Evolutionary conservation across 2,797 vertebrate species (phyloP), one percentile per base, ranked within the genome.

Genomic region (Sebastes trivittatus): DNA sequence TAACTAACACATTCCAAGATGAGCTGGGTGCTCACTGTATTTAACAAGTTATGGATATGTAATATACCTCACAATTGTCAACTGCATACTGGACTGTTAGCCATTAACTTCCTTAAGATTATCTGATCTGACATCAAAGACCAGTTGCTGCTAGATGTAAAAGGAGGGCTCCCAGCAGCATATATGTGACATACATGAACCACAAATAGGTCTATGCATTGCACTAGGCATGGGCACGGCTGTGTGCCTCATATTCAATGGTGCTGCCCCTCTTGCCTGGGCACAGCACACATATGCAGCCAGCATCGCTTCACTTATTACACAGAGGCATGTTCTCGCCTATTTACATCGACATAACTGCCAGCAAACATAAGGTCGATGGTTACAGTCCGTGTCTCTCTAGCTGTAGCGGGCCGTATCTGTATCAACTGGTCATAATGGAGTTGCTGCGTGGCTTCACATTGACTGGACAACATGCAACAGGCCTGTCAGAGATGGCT

Each of bases 401-500:
- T 54, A 9, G 38, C 54, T 36, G 29, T 60, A 68, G 36, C 49
- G 46, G 67, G 30, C 2, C 25, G 14, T 9, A 6, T 34, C 55
- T 61, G 20, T 14, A 38, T 32, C 23, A 34, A 22, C 11, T 11
- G 20, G 54, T 54, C n/a, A 14, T 8, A 20, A 14, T 32, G 1
- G 32, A 32, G 77, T 23, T 65, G 78, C 72, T 91, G 90, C 80
- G 82, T 91, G 88, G 85, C 87, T 91, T 80, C 67, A 77, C 81
- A 77, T 75, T 88, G 49, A 78, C 84, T 87, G 77, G 70, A 86
- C 86, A 90, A 90, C 88, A 90, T 89, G 91, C 91, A 94, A 92
- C 89, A 92, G 93, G 94, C 92, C 93, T 86, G 90, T 85, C 88
- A 90, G 34, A 42, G 72, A 62, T 14, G 81, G 88, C 90, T 92